phyloP scores from a whole-genome alignment of 2,113 vertebrate species.

The Onychostoma macrolepis region DNA sequence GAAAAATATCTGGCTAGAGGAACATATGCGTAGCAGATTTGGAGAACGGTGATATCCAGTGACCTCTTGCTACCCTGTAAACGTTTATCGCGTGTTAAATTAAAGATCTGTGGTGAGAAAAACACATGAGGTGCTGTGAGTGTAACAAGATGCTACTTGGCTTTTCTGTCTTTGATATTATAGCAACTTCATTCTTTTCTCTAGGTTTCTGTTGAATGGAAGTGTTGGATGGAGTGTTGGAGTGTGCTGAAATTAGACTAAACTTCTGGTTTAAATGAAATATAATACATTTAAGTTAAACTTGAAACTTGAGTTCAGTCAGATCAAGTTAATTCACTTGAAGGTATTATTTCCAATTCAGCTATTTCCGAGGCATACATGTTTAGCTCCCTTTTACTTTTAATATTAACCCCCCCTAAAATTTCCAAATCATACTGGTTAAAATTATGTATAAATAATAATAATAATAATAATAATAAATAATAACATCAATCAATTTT shows the following conservation, averaged over 20 bases:
- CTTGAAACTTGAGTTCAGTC: neutral
- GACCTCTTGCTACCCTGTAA: neutral
- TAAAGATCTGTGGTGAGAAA: constrained; percentile 4
- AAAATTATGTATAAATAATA: no score
- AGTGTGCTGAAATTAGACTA: no score
- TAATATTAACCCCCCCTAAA: no score
- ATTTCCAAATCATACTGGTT: no score
- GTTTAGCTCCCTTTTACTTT: no score
- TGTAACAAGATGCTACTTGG: constrained; percentile 6
- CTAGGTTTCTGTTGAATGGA: neutral
- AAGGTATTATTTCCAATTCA: no score
- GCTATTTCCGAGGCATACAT: no score
- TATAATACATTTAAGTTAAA: no score
- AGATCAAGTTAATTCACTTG: no score
- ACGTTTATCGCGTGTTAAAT: constrained; percentile 5
- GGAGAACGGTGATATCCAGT: neutral
- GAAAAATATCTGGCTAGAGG: constrained; percentile 10
- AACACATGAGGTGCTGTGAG: neutral
- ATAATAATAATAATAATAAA: no score
- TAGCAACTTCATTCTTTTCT: neutral
- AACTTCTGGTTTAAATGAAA: no score
- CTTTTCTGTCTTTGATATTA: constrained; percentile 22
- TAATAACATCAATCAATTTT: no score
- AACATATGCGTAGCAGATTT: constrained; percentile 35
- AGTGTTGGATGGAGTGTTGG: neutral